Base-by-base conservation (phyloP, 2,797 vertebrate genomes). In the Tenualosa thibaudeaui region DNA sequence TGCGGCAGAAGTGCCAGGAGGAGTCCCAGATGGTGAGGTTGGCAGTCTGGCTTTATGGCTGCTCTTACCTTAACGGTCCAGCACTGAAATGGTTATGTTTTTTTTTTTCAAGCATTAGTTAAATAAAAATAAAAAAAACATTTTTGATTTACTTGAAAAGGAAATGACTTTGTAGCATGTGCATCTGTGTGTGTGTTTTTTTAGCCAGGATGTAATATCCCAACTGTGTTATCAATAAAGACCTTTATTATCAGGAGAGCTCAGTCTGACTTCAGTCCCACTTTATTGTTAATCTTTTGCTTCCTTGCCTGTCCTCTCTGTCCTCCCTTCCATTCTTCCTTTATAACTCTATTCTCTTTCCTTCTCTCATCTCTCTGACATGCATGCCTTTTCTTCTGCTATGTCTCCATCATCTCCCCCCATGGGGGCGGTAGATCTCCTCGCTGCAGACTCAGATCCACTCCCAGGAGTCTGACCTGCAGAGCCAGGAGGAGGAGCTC, bases 401-500 rank as follows among this genome's bases (percentile, higher is more conserved):
- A 12, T 71, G 65, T 71, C 65, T 71, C 65, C 13, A 37, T 37
- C 31, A 15, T 37, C 49, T 81, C 71, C 51, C 46, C n/a, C n/a
- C 10, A 37, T 3, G 65, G 65, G 65, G 19, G 0, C 86, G 93
- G 85, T 89, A 99, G 98, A 99, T 99, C 90, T 97, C 98, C 0
- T 97, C 96, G 0, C 89, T 99, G 84, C 98, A 99, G 93, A 96
- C 93, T 87, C 97, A 99, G 93, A 99, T 99, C 88, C 96, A 97
- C 81, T 97, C 96, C 6, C 98, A 99, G 93, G 98, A 99, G 90
- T 97, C 97, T 0, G 97, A 99, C 90, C 89, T 99, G 83, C 96
- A 96, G 89, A 95, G 93, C 46, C 98, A 99, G 91, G 98, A 99
- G 90, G 98, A 99, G 24, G 97, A 99, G 84, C 95, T 99, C 83